Evolutionary conservation across 1,140 invertebrate species (phyloP).

Genomic region (Drosophila cardini): DNA sequence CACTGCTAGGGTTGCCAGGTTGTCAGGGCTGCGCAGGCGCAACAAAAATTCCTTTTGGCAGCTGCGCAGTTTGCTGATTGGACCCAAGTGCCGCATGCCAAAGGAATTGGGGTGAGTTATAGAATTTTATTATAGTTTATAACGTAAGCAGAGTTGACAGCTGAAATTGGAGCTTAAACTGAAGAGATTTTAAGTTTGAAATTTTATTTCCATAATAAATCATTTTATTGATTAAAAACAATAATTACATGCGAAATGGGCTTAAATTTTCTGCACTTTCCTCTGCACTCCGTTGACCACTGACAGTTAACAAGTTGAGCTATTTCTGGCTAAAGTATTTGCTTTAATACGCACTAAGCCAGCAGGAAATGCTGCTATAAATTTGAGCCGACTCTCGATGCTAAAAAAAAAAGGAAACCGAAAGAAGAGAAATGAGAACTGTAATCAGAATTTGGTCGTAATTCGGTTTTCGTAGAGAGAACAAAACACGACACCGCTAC

Average conservation of each 20-base stretch:
- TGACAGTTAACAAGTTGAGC: slow-evolving; percentile 58
- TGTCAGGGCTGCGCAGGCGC: slow-evolving; percentile 41
- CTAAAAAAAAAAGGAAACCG: slow-evolving; percentile 12
- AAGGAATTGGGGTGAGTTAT: slow-evolving; percentile 59
- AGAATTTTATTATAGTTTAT: slow-evolving; percentile 48
- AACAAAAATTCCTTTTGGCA: slow-evolving; percentile 34
- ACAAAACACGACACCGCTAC: slow-evolving; percentile 50
- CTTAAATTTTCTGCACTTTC: neutral
- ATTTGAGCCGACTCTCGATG: slow-evolving; percentile 29
- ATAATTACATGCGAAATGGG: slow-evolving; percentile 7
- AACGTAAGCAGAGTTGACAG: slow-evolving; percentile 26
- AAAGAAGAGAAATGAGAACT: neutral
- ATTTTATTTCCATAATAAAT: slow-evolving; percentile 16
- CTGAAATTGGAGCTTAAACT: slow-evolving; percentile 10
- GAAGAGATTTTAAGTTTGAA: neutral
- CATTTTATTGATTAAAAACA: neutral
- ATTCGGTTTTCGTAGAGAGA: slow-evolving; percentile 24
- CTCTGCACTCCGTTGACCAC: slow-evolving; percentile 38
- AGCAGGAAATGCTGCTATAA: slow-evolving; percentile 56
- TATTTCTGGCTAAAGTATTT: slow-evolving; percentile 48
- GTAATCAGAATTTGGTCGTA: slow-evolving; percentile 41
- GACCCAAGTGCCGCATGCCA: slow-evolving; percentile 44
- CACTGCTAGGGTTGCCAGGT: slow-evolving; percentile 33
- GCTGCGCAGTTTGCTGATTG: slow-evolving; percentile 68
- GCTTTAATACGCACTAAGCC: slow-evolving; percentile 72